These are phyloP conservation scores for Pseudopodoces humilis DNA, from an alignment of 2,113 vertebrate genomes.

Conservation along the genomic window DNA sequence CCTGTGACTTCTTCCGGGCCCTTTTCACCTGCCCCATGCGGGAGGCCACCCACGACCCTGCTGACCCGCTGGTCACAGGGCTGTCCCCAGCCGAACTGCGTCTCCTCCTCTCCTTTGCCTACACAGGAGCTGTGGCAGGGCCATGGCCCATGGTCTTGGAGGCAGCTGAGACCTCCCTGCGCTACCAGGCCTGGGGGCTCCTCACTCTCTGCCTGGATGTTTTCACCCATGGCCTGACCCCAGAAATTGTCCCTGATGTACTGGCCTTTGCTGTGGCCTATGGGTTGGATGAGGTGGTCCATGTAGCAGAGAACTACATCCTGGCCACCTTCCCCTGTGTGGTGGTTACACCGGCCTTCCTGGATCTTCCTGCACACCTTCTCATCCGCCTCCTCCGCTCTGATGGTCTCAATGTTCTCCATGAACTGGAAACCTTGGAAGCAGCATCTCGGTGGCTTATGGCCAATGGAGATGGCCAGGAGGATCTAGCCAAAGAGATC, in stretches of 20 bases:
- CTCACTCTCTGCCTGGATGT: constrained; percentile 82
- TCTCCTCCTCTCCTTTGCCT: constrained; percentile 81
- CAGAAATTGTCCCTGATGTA: constrained; percentile 79
- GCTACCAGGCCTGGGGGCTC: constrained; percentile 84
- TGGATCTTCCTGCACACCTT: constrained; percentile 75
- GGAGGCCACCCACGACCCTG: constrained; percentile 77
- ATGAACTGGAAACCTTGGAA: constrained; percentile 83
- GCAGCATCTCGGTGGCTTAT: constrained; percentile 83
- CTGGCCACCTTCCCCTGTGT: constrained; percentile 83
- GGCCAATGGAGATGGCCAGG: constrained; percentile 70
- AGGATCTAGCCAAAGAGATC: constrained; percentile 72
- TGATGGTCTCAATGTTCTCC: constrained; percentile 79
- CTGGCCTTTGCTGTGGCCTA: constrained; percentile 80
- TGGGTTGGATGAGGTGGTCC: constrained; percentile 74
- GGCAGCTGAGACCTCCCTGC: constrained; percentile 80
- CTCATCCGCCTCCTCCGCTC: constrained; percentile 76
- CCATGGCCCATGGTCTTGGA: constrained; percentile 83
- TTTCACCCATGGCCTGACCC: constrained; percentile 74
- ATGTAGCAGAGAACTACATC: constrained; percentile 78
- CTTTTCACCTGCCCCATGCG: constrained; percentile 91
- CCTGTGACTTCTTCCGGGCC: constrained; percentile 88
- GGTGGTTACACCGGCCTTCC: constrained; percentile 77
- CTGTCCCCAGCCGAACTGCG: constrained; percentile 74
- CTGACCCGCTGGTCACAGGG: constrained; percentile 60
- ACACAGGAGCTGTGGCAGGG: constrained; percentile 78